Evolutionary conservation across 2,113 vertebrate species (phyloP).

Genomic region (Cricetomys ansorgei): DNA sequence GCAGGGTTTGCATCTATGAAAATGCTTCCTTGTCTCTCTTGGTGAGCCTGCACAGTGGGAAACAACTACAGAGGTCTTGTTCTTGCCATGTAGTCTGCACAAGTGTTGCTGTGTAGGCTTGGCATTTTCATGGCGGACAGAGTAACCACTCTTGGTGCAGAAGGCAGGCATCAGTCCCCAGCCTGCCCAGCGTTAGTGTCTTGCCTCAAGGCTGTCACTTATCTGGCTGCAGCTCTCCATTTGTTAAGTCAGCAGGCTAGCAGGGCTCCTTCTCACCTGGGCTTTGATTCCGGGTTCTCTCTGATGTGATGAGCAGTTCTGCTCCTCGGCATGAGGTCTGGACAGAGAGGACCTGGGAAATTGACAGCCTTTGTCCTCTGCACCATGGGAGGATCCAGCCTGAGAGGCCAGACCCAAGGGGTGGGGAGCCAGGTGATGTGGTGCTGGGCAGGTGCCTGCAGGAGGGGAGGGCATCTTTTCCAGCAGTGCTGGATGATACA

Average conservation of each 20-base stretch:
- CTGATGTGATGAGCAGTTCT: not conserved
- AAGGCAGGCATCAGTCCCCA: rapidly evolving
- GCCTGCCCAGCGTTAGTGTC: not conserved
- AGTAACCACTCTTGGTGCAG: rapidly evolving
- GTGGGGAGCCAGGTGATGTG: too few species aligned
- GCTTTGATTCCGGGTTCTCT: not conserved
- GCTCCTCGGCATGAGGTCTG: not conserved
- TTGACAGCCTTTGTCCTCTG: rapidly evolving
- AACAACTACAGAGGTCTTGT: too few species aligned
- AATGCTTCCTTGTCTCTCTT: too few species aligned
- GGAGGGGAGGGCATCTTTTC: not conserved
- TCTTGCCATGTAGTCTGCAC: rapidly evolving
- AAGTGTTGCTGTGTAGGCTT: rapidly evolving
- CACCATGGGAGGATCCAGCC: not conserved
- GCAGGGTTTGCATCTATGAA: too few species aligned
- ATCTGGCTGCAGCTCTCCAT: rapidly evolving
- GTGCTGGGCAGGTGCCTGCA: not conserved
- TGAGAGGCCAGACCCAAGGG: too few species aligned
- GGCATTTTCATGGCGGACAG: too few species aligned
- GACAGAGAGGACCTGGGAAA: not conserved
- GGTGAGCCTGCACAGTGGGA: too few species aligned
- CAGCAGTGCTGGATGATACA: too few species aligned
- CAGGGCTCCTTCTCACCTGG: rapidly evolving
- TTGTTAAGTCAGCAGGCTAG: not conserved
- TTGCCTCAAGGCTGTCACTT: rapidly evolving